Base-by-base conservation (phyloP, 1,140 invertebrate genomes). In the Helicoverpa armigera region DNA sequence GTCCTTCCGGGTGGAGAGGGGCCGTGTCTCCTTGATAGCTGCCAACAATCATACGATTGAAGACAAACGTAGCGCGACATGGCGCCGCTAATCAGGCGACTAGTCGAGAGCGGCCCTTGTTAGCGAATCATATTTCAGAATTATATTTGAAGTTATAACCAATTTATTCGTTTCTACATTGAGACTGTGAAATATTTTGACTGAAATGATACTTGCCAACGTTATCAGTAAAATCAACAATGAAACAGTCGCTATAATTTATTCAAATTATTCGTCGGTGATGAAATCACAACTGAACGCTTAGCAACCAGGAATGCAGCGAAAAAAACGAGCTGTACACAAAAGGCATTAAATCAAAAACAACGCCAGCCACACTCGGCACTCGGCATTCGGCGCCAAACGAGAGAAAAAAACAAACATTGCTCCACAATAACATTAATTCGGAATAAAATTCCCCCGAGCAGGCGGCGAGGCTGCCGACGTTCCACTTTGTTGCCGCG, bases 301-400 rank as follows among this genome's bases (percentile, higher is more conserved):
- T 67, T 50, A 67, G 31, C 63, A 12, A 43, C 35, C 35, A 43
- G 35, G 35, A 43, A 13, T 29, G 31, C 16, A 29, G 16, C 14
- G 14, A 43, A 67, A 50, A 43, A 18, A 9, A 11, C n/a, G 43
- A 51, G 23, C 67, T 23, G 18, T n/a, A 73, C 29, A 56, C 29
- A 53, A 70, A 54, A 50, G 48, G 48, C 48, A 70, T 73, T 73
- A 35, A 73, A 73, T 54, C 70, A 73, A 31, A 43, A 31, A 53
- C 70, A 29, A 35, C 73, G 73, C 13, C 58, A 73, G 29, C 29
- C 51, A 31, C 70, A 73, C 51, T 54, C 69, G 31, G 48, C 65
- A 12, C 50, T 23, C 67, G 18, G 70, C 51, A 5, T 23, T 23
- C 48, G 2, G 16, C 23, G 3, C 35, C 4, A 43, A 7, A 31